phyloP scores from a whole-genome alignment of 1,140 invertebrate genomes.

The Bilobella aurantiaca region DNA sequence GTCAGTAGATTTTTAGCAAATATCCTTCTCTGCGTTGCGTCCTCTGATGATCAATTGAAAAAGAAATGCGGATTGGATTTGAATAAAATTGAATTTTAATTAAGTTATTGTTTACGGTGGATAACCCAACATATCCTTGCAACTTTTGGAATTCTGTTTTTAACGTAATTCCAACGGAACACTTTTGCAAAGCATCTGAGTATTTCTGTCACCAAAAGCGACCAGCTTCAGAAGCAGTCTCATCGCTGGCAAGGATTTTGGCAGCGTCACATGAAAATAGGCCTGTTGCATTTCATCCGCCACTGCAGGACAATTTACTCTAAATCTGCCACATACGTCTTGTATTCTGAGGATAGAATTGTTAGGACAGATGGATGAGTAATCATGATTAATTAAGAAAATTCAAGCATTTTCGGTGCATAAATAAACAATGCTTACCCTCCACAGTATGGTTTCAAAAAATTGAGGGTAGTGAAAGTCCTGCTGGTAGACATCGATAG shows the following conservation, averaged over 20 bases:
- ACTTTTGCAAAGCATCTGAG: background rate
- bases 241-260: background rate
- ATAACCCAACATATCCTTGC: background rate
- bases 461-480: background rate
- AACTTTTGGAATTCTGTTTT: background rate
- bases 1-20: too few relatives aligned
- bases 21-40: background rate
- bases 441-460: background rate
- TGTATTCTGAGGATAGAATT: background rate
- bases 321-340: background rate
- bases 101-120: background rate
- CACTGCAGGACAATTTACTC: background rate
- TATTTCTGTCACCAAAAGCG: background rate
- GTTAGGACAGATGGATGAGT: too few relatives aligned
- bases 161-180: background rate
- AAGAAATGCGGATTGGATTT: background rate
- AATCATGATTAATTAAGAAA: too few relatives aligned
- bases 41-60: background rate
- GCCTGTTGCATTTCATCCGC: background rate
- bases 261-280: background rate
- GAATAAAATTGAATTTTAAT: background rate
- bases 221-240: constrained; percentile 1
- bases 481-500: background rate
- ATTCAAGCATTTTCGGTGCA: too few relatives aligned
- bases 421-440: too few relatives aligned